Evolutionary conservation across 2,888 invertebrate species (phyloP).

Genomic region (Calliopum simillimum): DNA sequence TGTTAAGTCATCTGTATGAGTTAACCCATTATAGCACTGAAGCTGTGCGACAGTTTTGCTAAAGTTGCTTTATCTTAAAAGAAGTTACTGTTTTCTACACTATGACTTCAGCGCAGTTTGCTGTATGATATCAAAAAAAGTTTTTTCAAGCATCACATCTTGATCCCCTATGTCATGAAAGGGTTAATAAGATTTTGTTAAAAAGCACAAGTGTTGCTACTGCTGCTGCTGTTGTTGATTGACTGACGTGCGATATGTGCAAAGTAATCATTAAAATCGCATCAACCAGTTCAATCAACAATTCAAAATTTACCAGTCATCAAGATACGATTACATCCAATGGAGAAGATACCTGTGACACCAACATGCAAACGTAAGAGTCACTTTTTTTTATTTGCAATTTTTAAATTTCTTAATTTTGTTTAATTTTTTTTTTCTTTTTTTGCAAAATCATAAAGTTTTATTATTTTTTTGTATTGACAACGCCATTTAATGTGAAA

Average conservation of each 20-base stretch:
- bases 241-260: constrained; percentile 25
- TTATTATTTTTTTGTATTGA: neutral
- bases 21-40: no score
- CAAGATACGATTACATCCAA: constrained; percentile 12
- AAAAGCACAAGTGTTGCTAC: neutral
- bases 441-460: constrained; percentile 13
- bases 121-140: no score
- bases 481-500: neutral
- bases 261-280: constrained; percentile 40
- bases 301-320: constrained; percentile 6
- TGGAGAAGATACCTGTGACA: neutral
- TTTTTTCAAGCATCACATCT: no score
- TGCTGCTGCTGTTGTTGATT: neutral
- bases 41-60: no score
- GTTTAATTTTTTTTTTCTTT: neutral
- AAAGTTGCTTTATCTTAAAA: no score
- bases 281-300: constrained; percentile 24
- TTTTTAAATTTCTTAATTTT: no score
- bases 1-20: no score
- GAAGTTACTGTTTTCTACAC: no score
- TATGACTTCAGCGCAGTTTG: no score
- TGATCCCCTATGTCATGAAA: no score
- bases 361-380: neutral
- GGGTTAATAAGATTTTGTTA: no score
- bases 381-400: no score